These are phyloP conservation scores for Rotaria macrura DNA, from an alignment of 2,888 invertebrate species.

Conservation along the genomic window DNA sequence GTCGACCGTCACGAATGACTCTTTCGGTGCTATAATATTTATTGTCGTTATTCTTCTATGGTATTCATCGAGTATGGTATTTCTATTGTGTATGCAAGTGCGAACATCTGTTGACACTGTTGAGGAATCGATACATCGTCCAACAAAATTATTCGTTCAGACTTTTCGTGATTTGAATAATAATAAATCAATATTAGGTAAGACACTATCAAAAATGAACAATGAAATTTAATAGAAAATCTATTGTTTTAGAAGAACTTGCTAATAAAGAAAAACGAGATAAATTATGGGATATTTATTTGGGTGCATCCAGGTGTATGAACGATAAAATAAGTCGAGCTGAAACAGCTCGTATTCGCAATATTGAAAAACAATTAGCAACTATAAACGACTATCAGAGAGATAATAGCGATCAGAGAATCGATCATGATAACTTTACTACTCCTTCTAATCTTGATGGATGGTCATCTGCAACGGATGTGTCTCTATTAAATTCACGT, in stretches of 20 bases:
- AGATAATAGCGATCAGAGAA: neutral
- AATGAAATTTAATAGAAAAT: neutral
- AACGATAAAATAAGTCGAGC: neutral
- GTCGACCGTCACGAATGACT: neutral
- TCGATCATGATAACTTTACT: neutral
- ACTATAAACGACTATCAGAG: neutral
- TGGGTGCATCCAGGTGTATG: neutral
- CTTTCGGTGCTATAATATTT: neutral
- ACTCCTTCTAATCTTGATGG: neutral
- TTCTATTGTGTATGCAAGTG: neutral
- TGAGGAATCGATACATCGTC: neutral
- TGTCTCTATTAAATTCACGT: neutral
- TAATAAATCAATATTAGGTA: neutral
- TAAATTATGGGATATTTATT: constrained; percentile 3
- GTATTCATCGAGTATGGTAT: neutral
- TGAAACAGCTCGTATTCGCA: neutral
- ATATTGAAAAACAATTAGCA: neutral
- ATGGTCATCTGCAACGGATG: neutral
- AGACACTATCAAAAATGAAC: neutral
- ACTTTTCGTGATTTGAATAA: neutral
- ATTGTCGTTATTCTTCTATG: neutral
- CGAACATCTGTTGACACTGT: neutral
- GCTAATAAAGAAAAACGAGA: neutral
- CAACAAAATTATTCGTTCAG: neutral
- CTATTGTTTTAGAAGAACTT: neutral